Conservation (phyloP, 2,888 invertebrate genomes). For the Melieria omissa region DNA sequence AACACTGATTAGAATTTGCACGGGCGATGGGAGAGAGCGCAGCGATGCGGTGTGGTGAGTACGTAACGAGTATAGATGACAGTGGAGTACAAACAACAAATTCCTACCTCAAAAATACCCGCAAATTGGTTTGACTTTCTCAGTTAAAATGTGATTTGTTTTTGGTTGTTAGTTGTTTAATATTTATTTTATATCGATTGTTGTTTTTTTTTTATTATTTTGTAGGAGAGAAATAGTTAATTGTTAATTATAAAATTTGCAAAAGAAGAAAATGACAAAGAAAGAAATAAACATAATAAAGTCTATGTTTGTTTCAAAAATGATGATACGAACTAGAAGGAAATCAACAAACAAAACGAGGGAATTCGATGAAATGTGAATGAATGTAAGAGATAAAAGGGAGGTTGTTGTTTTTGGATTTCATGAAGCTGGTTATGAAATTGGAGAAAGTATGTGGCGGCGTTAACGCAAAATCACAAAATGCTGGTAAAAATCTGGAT, state of each 20-base stretch:
- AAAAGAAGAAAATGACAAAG: conserved; percentile 25
- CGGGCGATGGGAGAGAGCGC: neutral
- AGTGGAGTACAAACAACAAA: conserved; percentile 32
- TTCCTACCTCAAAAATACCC: conserved; percentile 68
- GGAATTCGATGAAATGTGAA: neutral
- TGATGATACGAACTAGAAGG: conserved; percentile 7
- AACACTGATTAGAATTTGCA: too few relatives aligned
- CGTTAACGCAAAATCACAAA: neutral
- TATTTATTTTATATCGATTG: too few relatives aligned
- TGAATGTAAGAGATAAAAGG: conserved; percentile 5
- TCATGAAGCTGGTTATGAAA: conserved; percentile 5
- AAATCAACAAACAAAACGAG: conserved; percentile 5
- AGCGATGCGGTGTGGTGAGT: neutral
- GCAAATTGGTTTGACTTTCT: conserved; percentile 66
- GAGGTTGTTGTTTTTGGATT: neutral
- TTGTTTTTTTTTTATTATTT: too few relatives aligned
- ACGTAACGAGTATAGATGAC: conserved; percentile 9
- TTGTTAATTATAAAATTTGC: conserved; percentile 3
- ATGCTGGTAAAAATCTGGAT: neutral
- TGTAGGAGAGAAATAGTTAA: too few relatives aligned
- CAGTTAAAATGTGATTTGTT: conserved; percentile 33
- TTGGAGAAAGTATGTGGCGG: neutral
- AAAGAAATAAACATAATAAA: conserved; percentile 16
- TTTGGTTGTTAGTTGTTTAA: conserved; percentile 16
- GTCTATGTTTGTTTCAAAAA: conserved; percentile 7